Base-by-base conservation (phyloP, 2,797 vertebrate genomes). In the Melanotaenia pygmaea region DNA sequence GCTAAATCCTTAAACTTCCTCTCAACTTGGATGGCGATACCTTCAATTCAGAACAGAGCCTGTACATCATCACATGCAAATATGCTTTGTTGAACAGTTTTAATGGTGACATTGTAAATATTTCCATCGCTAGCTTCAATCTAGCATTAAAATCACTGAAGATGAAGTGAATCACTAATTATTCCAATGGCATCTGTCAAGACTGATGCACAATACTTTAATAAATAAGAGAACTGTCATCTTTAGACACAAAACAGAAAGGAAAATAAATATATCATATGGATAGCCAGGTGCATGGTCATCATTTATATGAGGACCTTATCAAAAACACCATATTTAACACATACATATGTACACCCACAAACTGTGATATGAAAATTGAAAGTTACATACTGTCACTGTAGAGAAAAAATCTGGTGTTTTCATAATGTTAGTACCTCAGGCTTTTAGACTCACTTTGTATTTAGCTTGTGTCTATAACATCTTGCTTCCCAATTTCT, bases 381-480 rank as follows among this genome's bases (percentile, higher is more conserved):
- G 28, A n/a, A n/a, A 20, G 1, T 43, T 50, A 11, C n/a, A 50
- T 50, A 22, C 20, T n/a, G 45, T 5, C 54, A 57, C 1, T 10
- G 20, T 1, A 37, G 4, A n/a, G 9, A 35, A 12, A 38, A 56
- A 40, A 22, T 51, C 0, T 59, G 30, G 11, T 8, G 0, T 20
- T 47, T 70, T 60, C 3, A 51, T 7, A 53, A 64, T 53, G 60
- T 35, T 66, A 67, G 32, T 16, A 10, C 53, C 58, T 67, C 40
- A 32, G 30, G 24, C 51, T 30, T 71, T 60, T 50, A 63, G 59
- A 59, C 34, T 63, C 24, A 38, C 12, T 66, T 81, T 45, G 4
- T 16, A 38, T 43, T 43, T 61, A 70, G 22, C 32, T 6, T 14
- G 3, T 18, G 22, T 37, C 1, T 12, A 30, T 37, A 30, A 20